phyloP scores from a whole-genome alignment of 2,797 vertebrate species.

The Halcyon smyrnensis region DNA sequence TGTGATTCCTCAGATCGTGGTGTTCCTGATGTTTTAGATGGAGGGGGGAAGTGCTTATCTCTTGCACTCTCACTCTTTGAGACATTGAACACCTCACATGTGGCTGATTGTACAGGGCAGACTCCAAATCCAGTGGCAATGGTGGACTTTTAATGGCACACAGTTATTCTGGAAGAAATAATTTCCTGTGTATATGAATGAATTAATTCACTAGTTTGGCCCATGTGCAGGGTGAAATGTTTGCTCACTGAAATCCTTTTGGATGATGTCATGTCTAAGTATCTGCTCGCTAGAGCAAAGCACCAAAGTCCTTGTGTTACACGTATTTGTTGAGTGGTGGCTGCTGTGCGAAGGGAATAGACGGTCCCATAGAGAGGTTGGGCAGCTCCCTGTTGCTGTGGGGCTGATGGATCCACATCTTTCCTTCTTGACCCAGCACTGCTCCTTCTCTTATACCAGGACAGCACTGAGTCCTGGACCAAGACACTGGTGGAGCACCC shows the following conservation, averaged over 20 bases:
- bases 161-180: slow-evolving; percentile 43
- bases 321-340: not conserved
- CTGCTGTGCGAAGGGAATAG: not conserved
- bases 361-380: accelerated
- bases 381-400: not conserved
- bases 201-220: not conserved
- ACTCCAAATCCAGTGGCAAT: not conserved
- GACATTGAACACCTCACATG: accelerated
- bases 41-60: not conserved
- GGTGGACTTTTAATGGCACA: slow-evolving; percentile 18
- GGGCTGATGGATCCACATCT: not conserved
- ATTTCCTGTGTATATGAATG: not conserved
- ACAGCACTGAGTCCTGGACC: accelerated
- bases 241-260: slow-evolving; percentile 44
- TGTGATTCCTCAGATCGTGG: not conserved
- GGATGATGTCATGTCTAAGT: slow-evolving; percentile 70
- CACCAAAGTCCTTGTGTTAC: not conserved
- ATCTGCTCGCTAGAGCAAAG: slow-evolving; percentile 62
- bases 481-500: not conserved
- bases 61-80: accelerated
- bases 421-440: not conserved
- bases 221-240: not conserved
- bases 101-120: not conserved
- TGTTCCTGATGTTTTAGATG: not conserved
- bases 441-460: not conserved